Percentiles rank a stretch among this genome's conserved stretches.
Conservation (phyloP, 2,888 invertebrate species). For the Eupithecia dodoneata region DNA sequence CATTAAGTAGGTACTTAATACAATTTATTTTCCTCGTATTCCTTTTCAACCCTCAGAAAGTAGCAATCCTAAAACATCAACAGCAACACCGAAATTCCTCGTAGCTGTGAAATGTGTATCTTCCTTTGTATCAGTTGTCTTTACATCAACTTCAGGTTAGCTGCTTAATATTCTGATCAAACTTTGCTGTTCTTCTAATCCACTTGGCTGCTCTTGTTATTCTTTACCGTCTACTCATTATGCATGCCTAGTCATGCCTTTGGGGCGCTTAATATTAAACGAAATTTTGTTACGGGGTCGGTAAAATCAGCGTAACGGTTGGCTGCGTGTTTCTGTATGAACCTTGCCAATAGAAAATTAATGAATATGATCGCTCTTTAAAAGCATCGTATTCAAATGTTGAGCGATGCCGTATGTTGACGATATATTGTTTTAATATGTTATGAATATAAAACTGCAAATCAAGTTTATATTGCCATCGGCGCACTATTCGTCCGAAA, state of each 20-base stretch:
- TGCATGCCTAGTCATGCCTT: slow-evolving; percentile 51
- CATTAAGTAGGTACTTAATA: neutral
- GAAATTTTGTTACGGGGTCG: slow-evolving; percentile 39
- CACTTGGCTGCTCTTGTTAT: slow-evolving; percentile 50
- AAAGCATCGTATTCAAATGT: neutral
- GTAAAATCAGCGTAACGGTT: slow-evolving; percentile 32
- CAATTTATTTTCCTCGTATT: neutral
- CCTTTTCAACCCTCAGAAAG: neutral
- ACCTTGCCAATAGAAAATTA: neutral
- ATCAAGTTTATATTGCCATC: neutral
- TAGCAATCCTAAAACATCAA: slow-evolving; percentile 26
- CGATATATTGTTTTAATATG: neutral
- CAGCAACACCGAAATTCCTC: slow-evolving; percentile 21
- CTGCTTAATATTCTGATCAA: slow-evolving; percentile 53
- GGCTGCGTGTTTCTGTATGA: neutral
- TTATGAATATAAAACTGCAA: neutral
- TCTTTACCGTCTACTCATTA: slow-evolving; percentile 51
- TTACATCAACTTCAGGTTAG: slow-evolving; percentile 42
- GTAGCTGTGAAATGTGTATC: slow-evolving; percentile 33
- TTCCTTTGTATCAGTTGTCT: slow-evolving; percentile 42
- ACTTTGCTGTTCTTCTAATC: slow-evolving; percentile 50
- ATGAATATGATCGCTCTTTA: neutral
- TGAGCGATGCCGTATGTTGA: neutral
- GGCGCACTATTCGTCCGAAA: neutral
- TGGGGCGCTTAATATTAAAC: slow-evolving; percentile 38